phyloP scores from a whole-genome alignment of 2,888 invertebrate genomes.

The Trichopria drosophilae region DNA sequence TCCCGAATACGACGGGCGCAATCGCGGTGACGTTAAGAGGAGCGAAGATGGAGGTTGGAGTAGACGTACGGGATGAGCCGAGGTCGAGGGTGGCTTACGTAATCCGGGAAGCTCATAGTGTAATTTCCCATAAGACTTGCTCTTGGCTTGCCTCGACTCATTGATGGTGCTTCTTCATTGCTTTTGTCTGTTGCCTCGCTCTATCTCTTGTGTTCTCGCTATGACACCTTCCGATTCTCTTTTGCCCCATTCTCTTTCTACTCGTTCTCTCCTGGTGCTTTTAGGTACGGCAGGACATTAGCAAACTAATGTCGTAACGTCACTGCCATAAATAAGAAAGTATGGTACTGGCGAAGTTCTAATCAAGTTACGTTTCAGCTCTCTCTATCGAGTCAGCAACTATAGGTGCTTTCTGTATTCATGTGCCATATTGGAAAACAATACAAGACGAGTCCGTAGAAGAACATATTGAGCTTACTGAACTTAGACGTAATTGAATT shows the following conservation, averaged over 20 bases:
- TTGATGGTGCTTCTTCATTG: slow-evolving; percentile 10
- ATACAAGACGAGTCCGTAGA: too few relatives aligned
- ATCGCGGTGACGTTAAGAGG: slow-evolving; percentile 32
- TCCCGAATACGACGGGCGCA: slow-evolving; percentile 23
- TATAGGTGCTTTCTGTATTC: too few relatives aligned
- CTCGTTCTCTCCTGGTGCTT: slow-evolving; percentile 11
- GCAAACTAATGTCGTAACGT: slow-evolving; percentile 17
- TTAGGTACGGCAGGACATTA: slow-evolving; percentile 18
- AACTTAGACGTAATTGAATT: too few relatives aligned
- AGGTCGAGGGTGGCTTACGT: slow-evolving; percentile 27
- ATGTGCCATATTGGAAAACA: too few relatives aligned
- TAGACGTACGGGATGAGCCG: background rate
- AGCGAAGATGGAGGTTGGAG: slow-evolving; percentile 19
- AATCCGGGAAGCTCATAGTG: slow-evolving; percentile 44
- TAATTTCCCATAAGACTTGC: slow-evolving; percentile 53
- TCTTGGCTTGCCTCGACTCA: slow-evolving; percentile 6
- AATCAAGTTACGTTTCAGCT: too few relatives aligned
- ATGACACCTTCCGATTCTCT: slow-evolving; percentile 23
- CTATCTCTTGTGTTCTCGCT: too few relatives aligned
- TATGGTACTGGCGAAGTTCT: too few relatives aligned
- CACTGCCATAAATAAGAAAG: slow-evolving; percentile 5
- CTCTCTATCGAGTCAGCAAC: too few relatives aligned
- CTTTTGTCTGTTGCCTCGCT: slow-evolving; percentile 16
- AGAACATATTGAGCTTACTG: too few relatives aligned
- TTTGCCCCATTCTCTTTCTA: background rate